Evolutionary conservation across 1,140 invertebrate genomes (phyloP).

Genomic region (Listronotus oregonensis): DNA sequence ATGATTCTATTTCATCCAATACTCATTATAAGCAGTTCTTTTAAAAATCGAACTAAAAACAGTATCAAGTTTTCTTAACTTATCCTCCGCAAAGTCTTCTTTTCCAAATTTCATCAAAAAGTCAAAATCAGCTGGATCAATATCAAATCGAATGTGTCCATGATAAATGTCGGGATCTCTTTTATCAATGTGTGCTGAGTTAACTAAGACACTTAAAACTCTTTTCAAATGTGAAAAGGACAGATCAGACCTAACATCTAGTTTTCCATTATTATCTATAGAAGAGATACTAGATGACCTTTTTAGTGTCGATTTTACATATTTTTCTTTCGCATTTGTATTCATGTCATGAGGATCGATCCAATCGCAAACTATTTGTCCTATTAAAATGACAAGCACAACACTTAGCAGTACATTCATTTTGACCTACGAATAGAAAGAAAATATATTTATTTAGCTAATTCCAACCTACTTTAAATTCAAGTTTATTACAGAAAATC

Average conservation of each 20-base stretch:
- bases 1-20: constrained; percentile 13
- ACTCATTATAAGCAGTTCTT: constrained; percentile 19
- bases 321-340: constrained; percentile 31
- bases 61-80: constrained; percentile 33
- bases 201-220: constrained; percentile 21
- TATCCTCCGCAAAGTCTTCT: constrained; percentile 19
- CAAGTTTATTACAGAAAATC: neutral
- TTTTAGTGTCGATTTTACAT: constrained; percentile 4
- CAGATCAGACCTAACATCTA: constrained; percentile 3
- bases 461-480: too few relatives aligned
- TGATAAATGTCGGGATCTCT: constrained; percentile 13
- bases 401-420: too few relatives aligned
- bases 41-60: constrained; percentile 33
- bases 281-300: constrained; percentile 9
- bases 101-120: constrained; percentile 29
- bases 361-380: constrained; percentile 8
- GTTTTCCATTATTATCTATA: neutral
- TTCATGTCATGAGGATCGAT: constrained; percentile 40
- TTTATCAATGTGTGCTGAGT: constrained; percentile 22
- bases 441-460: too few relatives aligned
- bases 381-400: too few relatives aligned
- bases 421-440: neutral
- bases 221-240: constrained; percentile 27
- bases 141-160: constrained; percentile 28
- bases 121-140: constrained; percentile 23